Evolutionary conservation across 1,140 invertebrate species (phyloP).

Genomic region (Berghia stephanieae): DNA sequence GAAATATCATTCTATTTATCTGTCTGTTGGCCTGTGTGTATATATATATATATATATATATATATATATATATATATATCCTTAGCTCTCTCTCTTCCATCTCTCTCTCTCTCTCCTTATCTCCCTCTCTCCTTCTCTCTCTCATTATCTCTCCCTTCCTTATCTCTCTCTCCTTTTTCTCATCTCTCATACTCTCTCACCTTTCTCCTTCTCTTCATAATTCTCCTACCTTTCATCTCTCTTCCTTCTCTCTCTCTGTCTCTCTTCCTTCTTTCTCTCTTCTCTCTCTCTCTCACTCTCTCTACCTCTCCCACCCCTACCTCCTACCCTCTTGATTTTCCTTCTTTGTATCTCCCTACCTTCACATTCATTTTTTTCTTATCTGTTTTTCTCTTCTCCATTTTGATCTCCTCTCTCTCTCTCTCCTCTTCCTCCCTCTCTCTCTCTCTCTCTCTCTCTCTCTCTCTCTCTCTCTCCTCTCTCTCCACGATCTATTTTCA

Average conservation of each 20-base stretch:
- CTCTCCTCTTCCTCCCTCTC: not conserved
- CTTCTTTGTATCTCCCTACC: not conserved
- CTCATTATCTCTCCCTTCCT: not conserved
- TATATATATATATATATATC: not conserved
- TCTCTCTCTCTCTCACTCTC: not conserved
- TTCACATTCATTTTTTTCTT: not conserved
- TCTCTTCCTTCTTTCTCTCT: not conserved
- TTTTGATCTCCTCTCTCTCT: not conserved
- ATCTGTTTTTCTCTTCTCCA: not conserved
- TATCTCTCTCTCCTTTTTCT: not conserved
- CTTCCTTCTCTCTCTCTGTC: not conserved
- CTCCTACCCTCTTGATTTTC: not conserved
- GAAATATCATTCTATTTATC: not conserved
- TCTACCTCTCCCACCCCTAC: not conserved
- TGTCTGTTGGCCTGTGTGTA: not conserved
- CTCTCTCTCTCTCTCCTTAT: not conserved
- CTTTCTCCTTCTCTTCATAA: not conserved
- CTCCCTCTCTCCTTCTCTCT: not conserved
- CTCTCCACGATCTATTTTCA: not conserved
- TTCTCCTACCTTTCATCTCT: not conserved
- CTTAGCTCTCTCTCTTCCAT: not conserved
- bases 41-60: not conserved
- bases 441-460: not conserved
- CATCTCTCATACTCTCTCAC: not conserved
- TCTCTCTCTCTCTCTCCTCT: not conserved